Evolutionary conservation across 2,797 vertebrate genomes (phyloP).

Genomic region (Scarus forsteni): DNA sequence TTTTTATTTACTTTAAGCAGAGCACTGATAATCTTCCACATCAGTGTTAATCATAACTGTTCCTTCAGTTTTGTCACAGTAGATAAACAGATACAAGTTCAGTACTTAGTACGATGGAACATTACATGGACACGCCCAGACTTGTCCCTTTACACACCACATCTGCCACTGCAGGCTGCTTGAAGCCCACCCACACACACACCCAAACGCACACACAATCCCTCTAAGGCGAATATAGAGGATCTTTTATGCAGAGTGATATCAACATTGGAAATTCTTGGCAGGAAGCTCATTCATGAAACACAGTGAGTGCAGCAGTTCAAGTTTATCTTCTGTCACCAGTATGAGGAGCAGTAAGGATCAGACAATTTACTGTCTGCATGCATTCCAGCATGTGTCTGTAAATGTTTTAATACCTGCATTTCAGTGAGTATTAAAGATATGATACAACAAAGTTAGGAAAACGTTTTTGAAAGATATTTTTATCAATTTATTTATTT

Average conservation of each 20-base stretch:
- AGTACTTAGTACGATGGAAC: conserved; percentile 1
- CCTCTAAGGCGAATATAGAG: conserved; percentile 32
- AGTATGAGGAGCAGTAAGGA: conserved; percentile 8
- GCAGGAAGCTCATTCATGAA: conserved; percentile 18
- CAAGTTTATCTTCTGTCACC: conserved; percentile 33
- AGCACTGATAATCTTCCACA: neutral
- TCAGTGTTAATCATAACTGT: neutral
- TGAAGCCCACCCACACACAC: conserved; percentile 47
- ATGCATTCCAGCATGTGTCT: no score
- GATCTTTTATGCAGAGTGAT: conserved; percentile 55
- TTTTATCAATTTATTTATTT: no score
- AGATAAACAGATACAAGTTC: neutral
- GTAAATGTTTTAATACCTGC: neutral
- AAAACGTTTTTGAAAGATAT: no score
- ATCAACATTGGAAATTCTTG: conserved; percentile 37
- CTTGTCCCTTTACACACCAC: conserved; percentile 48
- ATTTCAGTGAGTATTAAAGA: neutral
- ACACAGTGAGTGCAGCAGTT: conserved; percentile 19
- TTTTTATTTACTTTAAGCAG: neutral
- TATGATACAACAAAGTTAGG: neutral
- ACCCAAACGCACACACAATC: neutral
- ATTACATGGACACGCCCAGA: conserved; percentile 45
- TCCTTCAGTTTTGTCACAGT: neutral
- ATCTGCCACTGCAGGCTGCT: conserved; percentile 57
- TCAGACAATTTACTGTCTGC: conserved; percentile 6